Percentiles rank a stretch among this genome's conserved stretches.
Conservation (phyloP, 2,797 vertebrate species). For the Chaunax sp. region DNA sequence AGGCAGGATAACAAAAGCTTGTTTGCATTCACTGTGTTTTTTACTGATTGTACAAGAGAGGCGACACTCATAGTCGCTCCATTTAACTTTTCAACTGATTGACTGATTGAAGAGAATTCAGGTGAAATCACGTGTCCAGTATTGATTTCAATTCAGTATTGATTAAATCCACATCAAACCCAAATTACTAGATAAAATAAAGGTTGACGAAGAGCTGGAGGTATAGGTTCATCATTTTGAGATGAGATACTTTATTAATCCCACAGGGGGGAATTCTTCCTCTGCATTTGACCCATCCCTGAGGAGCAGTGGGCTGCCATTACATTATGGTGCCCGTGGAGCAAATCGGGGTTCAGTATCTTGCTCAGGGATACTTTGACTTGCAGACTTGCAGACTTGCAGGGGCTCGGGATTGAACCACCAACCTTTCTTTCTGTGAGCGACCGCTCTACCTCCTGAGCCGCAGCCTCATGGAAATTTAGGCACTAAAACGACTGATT, state of each 20-base stretch:
- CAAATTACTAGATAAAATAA: constrained; percentile 54
- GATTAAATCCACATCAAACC: constrained; percentile 29
- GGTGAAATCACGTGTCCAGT: constrained; percentile 53
- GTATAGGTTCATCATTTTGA: too few species aligned
- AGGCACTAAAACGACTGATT: constrained; percentile 9
- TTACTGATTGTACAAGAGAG: constrained; percentile 34
- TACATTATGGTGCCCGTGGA: too few species aligned
- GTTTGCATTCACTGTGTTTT: constrained; percentile 38
- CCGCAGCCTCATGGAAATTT: constrained; percentile 15
- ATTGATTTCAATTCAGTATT: constrained; percentile 43
- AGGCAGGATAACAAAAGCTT: constrained; percentile 47
- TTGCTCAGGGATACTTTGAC: too few species aligned
- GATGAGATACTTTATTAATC: too few species aligned
- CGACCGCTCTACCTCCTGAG: too few species aligned
- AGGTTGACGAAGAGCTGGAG: constrained; percentile 42
- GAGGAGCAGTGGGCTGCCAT: too few species aligned
- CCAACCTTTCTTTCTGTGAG: too few species aligned
- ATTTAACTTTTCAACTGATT: constrained; percentile 58
- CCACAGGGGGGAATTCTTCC: too few species aligned
- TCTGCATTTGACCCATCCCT: too few species aligned
- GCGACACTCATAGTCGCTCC: constrained; percentile 31
- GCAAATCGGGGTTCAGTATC: too few species aligned
- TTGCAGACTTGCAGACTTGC: too few species aligned
- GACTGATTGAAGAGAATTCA: constrained; percentile 53
- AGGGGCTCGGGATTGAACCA: too few species aligned